Percentiles rank a stretch among this genome's conserved stretches.
Conservation (phyloP, 2,113 vertebrate genomes). For the Dasyornis broadbenti region DNA sequence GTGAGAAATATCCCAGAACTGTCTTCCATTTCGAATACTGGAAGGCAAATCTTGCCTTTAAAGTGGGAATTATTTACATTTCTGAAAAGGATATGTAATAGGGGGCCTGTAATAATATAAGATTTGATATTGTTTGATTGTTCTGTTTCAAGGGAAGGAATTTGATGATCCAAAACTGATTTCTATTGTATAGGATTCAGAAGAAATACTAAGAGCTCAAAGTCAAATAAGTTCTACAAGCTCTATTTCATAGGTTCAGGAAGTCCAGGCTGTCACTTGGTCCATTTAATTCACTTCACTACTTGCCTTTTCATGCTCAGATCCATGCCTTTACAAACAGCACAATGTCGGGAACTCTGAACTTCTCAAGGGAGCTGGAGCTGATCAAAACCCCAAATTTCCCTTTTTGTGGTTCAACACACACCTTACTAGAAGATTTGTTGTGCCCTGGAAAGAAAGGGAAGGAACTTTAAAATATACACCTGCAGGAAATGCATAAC, state of each 20-base stretch:
- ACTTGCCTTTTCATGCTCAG: background rate
- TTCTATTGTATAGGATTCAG: background rate
- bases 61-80: background rate
- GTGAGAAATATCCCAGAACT: background rate
- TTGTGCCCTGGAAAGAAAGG: background rate
- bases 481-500: background rate
- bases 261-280: background rate
- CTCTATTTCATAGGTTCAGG: background rate
- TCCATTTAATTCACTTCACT: background rate
- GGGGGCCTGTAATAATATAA: background rate
- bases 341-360: background rate
- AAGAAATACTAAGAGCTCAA: background rate
- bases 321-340: background rate
- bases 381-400: background rate
- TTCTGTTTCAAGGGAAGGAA: background rate
- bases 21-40: background rate
- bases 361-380: background rate
- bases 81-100: background rate
- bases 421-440: background rate
- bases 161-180: background rate
- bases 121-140: background rate
- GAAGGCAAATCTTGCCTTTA: background rate
- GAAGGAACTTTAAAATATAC: background rate
- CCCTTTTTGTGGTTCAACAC: background rate
- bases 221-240: background rate